Conservation (phyloP, 2,113 vertebrate genomes). For the Oryzias woworae region DNA sequence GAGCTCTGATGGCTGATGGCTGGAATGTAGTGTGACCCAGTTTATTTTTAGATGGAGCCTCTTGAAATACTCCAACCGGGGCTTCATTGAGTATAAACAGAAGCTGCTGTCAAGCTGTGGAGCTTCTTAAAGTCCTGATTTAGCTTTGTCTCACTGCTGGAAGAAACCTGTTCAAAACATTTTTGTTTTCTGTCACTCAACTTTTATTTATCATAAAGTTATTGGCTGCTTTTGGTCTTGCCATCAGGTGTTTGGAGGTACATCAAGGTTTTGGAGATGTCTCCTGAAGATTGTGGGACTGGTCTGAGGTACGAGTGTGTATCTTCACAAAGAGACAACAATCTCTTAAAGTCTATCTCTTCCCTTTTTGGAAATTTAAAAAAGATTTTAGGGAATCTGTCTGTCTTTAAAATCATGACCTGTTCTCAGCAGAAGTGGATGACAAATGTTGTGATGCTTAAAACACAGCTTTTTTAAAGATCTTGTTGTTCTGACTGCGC, state of each 20-base stretch:
- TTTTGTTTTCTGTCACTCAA: not conserved
- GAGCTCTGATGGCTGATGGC: constrained; percentile 60
- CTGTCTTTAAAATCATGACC: too few species aligned
- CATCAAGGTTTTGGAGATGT: constrained; percentile 60
- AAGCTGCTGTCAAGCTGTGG: constrained; percentile 68
- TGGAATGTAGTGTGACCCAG: constrained; percentile 84
- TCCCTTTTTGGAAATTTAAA: not conserved
- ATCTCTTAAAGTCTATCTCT: not conserved
- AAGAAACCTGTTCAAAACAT: not conserved
- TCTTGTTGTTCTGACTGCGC: too few species aligned
- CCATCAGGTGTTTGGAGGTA: constrained; percentile 12
- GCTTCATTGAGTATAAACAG: constrained; percentile 86
- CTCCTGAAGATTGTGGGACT: constrained; percentile 64
- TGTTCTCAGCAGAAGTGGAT: too few species aligned
- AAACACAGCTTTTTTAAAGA: too few species aligned
- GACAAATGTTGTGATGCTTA: too few species aligned
- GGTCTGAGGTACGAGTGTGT: constrained; percentile 66
- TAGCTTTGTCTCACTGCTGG: not conserved
- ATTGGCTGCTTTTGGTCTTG: constrained; percentile 4
- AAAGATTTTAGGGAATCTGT: too few species aligned
- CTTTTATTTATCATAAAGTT: rapidly evolving
- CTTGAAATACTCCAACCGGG: constrained; percentile 78
- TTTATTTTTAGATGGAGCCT: constrained; percentile 87
- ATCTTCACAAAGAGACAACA: not conserved
- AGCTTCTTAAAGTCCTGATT: constrained; percentile 52